Evolutionary conservation across 2,888 invertebrate genomes (phyloP).

Genomic region (Lithosia quadra): DNA sequence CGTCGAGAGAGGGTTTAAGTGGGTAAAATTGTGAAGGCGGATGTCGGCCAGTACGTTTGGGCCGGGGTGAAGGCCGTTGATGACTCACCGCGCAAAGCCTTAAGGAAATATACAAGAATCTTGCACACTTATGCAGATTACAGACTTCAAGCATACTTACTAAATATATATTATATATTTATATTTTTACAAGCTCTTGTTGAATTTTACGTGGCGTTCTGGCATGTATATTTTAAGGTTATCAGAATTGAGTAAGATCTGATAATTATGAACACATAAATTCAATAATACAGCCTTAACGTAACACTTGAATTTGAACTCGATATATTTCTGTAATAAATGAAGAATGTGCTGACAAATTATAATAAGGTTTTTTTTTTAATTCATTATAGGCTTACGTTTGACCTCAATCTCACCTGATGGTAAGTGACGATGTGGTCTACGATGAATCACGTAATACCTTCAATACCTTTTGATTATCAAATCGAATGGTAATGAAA

Average conservation of each 20-base stretch:
- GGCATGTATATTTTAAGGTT: too few species aligned
- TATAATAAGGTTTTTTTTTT: too few species aligned
- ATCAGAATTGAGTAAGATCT: neutral
- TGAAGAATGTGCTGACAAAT: neutral
- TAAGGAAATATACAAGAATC: constrained; percentile 65
- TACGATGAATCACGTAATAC: too few species aligned
- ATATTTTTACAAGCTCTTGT: neutral
- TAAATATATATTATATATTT: too few species aligned
- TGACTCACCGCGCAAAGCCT: constrained; percentile 74
- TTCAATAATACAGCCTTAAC: neutral
- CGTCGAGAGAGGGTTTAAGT: constrained; percentile 59
- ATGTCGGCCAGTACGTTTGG: constrained; percentile 66
- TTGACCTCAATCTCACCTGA: too few species aligned
- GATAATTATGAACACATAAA: neutral
- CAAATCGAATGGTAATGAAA: neutral
- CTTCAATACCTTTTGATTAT: neutral
- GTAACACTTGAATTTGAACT: neutral
- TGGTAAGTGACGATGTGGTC: too few species aligned
- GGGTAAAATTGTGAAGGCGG: constrained; percentile 73
- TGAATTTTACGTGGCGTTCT: neutral
- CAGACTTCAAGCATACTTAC: neutral
- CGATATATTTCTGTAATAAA: neutral
- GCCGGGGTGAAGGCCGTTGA: constrained; percentile 79
- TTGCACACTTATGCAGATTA: constrained; percentile 34
- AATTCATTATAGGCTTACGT: too few species aligned